These are phyloP conservation scores for Orchesella cincta DNA, from an alignment of 1,140 invertebrate genomes.

Conservation along the genomic window DNA sequence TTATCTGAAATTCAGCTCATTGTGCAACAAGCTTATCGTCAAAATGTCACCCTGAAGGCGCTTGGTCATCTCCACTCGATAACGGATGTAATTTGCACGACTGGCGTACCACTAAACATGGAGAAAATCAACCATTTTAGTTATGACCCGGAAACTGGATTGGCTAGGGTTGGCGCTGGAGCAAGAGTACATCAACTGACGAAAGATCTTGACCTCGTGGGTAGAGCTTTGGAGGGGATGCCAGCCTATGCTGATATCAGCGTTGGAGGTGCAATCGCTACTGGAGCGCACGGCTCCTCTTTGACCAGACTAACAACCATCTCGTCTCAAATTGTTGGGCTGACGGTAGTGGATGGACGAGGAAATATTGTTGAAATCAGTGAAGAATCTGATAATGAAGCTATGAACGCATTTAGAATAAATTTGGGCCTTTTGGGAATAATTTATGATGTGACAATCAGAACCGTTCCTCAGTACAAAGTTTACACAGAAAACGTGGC, in stretches of 20 bases:
- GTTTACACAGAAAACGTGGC: not conserved
- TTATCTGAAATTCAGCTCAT: not conserved
- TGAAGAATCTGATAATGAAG: not conserved
- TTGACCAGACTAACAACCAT: not conserved
- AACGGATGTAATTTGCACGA: slow-evolving; percentile 31
- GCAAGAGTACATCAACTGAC: not conserved
- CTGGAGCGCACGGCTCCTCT: slow-evolving; percentile 23
- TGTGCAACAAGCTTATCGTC: not conserved
- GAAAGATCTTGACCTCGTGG: not conserved
- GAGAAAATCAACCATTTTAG: not conserved
- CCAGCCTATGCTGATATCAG: slow-evolving; percentile 18
- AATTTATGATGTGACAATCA: slow-evolving; percentile 6
- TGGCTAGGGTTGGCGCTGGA: not conserved
- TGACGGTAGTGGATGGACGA: not conserved
- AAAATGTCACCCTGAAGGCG: not conserved
- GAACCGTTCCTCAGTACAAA: slow-evolving; percentile 10
- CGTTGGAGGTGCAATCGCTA: slow-evolving; percentile 27
- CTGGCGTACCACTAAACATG: slow-evolving; percentile 18
- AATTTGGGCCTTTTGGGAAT: slow-evolving; percentile 15
- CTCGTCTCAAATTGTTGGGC: not conserved
- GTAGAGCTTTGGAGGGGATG: not conserved
- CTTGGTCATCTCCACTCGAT: slow-evolving; percentile 24
- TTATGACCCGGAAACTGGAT: not conserved
- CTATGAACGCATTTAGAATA: not conserved
- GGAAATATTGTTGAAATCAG: not conserved